Evolutionary conservation across 2,113 vertebrate genomes (phyloP).

Genomic region (Cygnus atratus): DNA sequence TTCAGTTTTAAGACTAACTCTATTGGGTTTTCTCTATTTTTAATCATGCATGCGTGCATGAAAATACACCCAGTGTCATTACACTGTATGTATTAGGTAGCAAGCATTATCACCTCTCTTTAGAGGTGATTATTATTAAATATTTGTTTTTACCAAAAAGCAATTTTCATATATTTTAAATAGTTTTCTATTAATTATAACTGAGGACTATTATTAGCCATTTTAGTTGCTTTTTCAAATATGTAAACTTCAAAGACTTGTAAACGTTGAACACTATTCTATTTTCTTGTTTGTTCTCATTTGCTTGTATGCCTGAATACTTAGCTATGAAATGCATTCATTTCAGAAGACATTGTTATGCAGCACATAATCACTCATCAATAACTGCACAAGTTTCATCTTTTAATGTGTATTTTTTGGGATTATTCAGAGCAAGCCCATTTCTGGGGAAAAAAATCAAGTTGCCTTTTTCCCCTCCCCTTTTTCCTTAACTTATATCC

Average conservation of each 20-base stretch:
- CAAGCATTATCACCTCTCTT: neutral
- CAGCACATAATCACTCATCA: neutral
- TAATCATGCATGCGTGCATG: neutral
- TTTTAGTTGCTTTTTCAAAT: neutral
- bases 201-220: neutral
- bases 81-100: neutral
- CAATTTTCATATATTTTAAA: neutral
- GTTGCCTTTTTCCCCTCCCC: no score
- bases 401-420: neutral
- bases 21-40: neutral
- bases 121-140: neutral
- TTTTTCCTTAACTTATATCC: neutral
- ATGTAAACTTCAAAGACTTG: neutral
- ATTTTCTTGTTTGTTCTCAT: neutral
- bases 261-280: neutral
- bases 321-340: neutral
- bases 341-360: neutral
- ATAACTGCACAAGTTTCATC: neutral
- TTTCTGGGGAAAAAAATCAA: neutral
- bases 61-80: neutral
- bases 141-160: neutral
- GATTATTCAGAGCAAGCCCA: neutral
- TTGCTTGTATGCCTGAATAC: neutral
- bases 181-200: neutral
- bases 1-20: neutral